These are phyloP conservation scores for Drosophila busckii DNA, from an alignment of 1,140 invertebrate species.

Conservation along the genomic window DNA sequence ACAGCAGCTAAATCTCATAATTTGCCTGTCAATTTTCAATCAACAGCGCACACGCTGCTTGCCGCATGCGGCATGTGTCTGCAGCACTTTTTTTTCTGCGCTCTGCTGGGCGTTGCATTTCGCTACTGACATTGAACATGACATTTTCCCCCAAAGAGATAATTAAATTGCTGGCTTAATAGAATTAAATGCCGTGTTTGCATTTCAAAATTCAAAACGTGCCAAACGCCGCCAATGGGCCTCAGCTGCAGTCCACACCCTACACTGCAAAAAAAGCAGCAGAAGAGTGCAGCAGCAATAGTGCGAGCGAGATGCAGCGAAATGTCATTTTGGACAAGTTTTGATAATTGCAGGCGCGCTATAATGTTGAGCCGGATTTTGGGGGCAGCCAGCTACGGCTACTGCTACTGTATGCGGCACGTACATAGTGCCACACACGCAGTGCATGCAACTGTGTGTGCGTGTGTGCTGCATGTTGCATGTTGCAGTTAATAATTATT, in stretches of 20 bases:
- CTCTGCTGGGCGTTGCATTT: constrained; percentile 17
- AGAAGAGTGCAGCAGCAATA: neutral
- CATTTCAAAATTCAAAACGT: constrained; percentile 73
- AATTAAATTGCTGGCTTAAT: constrained; percentile 73
- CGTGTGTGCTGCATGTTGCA: constrained; percentile 47
- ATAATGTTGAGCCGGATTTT: constrained; percentile 14
- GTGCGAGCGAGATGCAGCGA: constrained; percentile 34
- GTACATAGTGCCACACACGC: neutral
- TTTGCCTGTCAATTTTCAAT: constrained; percentile 37
- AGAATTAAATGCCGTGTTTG: constrained; percentile 76
- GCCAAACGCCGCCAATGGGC: constrained; percentile 50
- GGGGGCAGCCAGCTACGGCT: constrained; percentile 33
- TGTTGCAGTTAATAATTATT: constrained; percentile 78
- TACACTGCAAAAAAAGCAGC: neutral
- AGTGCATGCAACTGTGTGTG: constrained; percentile 21
- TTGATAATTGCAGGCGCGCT: constrained; percentile 66
- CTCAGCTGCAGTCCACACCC: neutral
- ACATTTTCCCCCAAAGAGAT: constrained; percentile 62
- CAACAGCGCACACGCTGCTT: too few species aligned
- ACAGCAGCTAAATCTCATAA: constrained; percentile 45
- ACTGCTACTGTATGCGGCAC: constrained; percentile 60
- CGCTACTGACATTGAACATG: constrained; percentile 65
- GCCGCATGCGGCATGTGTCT: too few species aligned
- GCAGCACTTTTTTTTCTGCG: neutral
- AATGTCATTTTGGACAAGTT: constrained; percentile 75